These are phyloP conservation scores for Coptodon bakossiorum DNA, from an alignment of 2,113 vertebrate genomes.

Conservation along the genomic window DNA sequence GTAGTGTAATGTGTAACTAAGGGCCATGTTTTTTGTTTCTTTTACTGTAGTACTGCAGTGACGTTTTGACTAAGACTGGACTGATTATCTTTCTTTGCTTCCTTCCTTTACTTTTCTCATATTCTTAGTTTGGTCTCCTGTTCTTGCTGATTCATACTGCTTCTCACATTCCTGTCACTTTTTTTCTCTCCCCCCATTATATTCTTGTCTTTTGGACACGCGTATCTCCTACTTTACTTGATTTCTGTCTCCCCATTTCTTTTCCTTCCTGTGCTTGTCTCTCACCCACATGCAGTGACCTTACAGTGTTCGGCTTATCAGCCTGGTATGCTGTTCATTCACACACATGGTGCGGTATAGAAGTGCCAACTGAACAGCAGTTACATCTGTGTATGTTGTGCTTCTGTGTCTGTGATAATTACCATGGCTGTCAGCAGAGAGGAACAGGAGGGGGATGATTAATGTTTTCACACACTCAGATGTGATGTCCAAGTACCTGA, in stretches of 20 bases:
- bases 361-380: conserved; percentile 28
- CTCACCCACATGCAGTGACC: conserved; percentile 23
- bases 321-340: conserved; percentile 35
- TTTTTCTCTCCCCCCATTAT: neutral
- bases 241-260: neutral
- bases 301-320: conserved; percentile 32
- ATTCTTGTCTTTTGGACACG: neutral
- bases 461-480: conserved; percentile 50
- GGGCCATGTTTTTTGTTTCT: neutral
- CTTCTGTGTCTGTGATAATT: conserved; percentile 43
- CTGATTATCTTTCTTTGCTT: neutral
- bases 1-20: neutral
- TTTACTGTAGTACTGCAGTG: neutral
- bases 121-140: conserved; percentile 4
- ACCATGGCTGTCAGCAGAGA: conserved; percentile 33
- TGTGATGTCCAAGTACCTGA: conserved; percentile 28
- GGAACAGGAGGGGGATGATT: conserved; percentile 31
- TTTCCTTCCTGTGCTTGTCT: neutral
- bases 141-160: conserved; percentile 33
- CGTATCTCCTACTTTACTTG: neutral
- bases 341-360: conserved; percentile 12
- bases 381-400: conserved; percentile 20
- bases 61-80: neutral
- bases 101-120: conserved; percentile 5
- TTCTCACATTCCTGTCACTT: conserved; percentile 9